Evolutionary conservation across 1,140 invertebrate species (phyloP), one percentile per base, ranked within the genome.

Genomic region (Drosophila melanica): DNA sequence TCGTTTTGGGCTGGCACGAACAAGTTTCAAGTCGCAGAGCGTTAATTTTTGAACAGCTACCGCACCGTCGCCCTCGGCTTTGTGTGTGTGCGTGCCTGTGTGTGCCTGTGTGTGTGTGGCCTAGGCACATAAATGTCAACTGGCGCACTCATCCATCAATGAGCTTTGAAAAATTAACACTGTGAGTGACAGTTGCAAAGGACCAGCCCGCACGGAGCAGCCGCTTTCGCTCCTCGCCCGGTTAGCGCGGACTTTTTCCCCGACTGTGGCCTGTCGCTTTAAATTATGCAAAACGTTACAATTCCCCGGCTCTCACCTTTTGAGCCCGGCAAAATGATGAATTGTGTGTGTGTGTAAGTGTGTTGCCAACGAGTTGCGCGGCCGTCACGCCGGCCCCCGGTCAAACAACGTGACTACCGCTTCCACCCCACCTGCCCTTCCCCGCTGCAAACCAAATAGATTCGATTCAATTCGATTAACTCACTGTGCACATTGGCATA

Each of bases 81-180:
- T 53, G 35, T 54, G 39, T 62, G 55, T 58, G 64, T 35, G 58
- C 58, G 72, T 63, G 70, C 41, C 47, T 41, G 35, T 47, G 39
- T 64, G 48, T 51, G 59, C 41, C 27, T 54, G 72, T 68, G 66
- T 79, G 58, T 63, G 51, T 63, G 47, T 50, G 50, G 37, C 45
- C 81, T 77, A 66, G 59, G 84, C 73, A 87, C 82, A 87, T 85
- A 87, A 87, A 87, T 87, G 82, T 86, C 84, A 86, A 81, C 75
- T 70, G 79, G 50, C 78, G 63, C 72, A 73, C 82, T 86, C 82
- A 86, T 86, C 82, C 82, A 86, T 86, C 82, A 86, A 86, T 86
- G 82, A 87, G 79, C 79, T 79, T 81, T 86, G 82, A 86, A 86
- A 86, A 86, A 86, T 86, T 87, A 86, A 82, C 82, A 73, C 82